phyloP scores from a whole-genome alignment of 2,888 invertebrate genomes.

The Chloromyia formosa region DNA sequence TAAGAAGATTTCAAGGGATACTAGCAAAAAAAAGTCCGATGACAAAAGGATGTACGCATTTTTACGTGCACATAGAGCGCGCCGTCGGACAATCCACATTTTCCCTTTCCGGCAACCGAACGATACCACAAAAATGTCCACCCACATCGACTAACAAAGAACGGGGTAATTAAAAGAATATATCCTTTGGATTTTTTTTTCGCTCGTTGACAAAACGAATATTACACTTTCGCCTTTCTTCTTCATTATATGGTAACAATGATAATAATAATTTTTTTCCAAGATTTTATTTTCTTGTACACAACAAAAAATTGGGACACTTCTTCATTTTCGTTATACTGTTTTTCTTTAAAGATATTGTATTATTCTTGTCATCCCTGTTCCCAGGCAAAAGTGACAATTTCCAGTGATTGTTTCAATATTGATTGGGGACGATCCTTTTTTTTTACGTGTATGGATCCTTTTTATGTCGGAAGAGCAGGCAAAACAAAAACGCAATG shows the following conservation, averaged over 20 bases:
- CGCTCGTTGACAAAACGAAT: slow-evolving; percentile 6
- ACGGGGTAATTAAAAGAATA: slow-evolving; percentile 38
- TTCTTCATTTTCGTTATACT: neutral
- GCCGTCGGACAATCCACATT: neutral
- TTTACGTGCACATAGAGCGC: neutral
- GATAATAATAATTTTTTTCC: slow-evolving; percentile 29
- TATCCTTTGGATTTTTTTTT: slow-evolving; percentile 26
- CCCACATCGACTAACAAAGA: neutral
- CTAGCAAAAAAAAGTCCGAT: neutral
- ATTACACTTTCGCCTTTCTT: slow-evolving; percentile 24
- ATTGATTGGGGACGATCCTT: slow-evolving; percentile 38
- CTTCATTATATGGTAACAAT: slow-evolving; percentile 35
- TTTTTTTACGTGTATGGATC: slow-evolving; percentile 11
- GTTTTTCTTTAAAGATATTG: neutral
- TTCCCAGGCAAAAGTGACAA: slow-evolving; percentile 26
- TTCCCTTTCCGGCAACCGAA: slow-evolving; percentile 3
- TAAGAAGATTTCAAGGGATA: slow-evolving; percentile 42
- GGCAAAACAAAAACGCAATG: neutral
- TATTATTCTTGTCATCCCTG: no score
- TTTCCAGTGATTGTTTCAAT: slow-evolving; percentile 42
- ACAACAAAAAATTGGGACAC: slow-evolving; percentile 28
- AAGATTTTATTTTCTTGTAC: slow-evolving; percentile 18
- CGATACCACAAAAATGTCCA: slow-evolving; percentile 16
- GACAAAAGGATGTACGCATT: slow-evolving; percentile 36
- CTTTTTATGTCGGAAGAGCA: slow-evolving; percentile 18